Conservation (phyloP, 2,888 invertebrate genomes). For the Macrosoma leucophasiata region DNA sequence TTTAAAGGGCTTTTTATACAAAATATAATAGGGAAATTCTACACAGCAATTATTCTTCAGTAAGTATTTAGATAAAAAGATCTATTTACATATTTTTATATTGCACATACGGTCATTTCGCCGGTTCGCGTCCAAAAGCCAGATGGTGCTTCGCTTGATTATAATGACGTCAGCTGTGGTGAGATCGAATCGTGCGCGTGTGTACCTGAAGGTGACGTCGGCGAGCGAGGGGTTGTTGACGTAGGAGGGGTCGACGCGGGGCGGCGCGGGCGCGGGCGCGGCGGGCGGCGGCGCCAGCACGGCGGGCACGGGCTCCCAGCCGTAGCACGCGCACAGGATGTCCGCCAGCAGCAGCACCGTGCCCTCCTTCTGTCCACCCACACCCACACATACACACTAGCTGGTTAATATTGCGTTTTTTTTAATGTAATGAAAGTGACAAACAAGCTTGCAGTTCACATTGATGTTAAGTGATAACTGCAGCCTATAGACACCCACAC, state of each 20-base stretch:
- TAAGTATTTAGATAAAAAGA: no score
- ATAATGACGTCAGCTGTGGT: background rate
- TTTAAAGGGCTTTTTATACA: no score
- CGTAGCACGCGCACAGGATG: constrained; percentile 92
- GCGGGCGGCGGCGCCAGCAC: constrained; percentile 72
- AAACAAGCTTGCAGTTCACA: no score
- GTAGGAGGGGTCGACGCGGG: constrained; percentile 93
- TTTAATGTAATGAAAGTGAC: no score
- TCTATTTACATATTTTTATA: no score
- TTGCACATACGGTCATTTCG: no score
- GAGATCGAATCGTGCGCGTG: constrained; percentile 33
- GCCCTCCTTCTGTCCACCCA: constrained; percentile 83
- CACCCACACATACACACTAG: constrained; percentile 29
- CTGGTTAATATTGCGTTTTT: background rate
- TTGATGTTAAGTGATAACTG: no score
- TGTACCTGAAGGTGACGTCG: constrained; percentile 90
- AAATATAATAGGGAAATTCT: no score
- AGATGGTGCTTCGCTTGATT: no score
- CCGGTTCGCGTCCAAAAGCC: no score
- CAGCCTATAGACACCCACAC: no score
- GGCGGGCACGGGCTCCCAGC: constrained; percentile 87
- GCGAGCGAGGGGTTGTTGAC: constrained; percentile 95
- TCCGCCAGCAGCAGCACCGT: constrained; percentile 90
- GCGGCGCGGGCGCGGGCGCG: constrained; percentile 78
- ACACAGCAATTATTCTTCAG: no score